Conservation (phyloP, 2,888 invertebrate species). For the Amorpha juglandis region DNA sequence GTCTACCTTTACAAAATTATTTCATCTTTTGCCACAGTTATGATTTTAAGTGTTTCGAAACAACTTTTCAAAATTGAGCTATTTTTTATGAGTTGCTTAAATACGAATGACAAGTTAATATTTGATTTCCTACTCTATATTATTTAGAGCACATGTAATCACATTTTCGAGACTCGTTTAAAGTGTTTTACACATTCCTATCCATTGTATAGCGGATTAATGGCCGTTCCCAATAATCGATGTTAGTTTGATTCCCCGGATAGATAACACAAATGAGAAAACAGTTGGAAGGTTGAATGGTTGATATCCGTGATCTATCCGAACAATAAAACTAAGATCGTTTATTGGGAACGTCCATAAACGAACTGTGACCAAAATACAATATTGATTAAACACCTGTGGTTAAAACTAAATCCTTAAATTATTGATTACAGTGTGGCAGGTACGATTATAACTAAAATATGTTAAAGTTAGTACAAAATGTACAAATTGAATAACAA, state of each 20-base stretch:
- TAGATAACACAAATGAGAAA: too few relatives aligned
- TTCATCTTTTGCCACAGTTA: background rate
- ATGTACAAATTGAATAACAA: slow-evolving; percentile 27
- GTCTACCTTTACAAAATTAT: background rate
- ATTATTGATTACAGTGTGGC: slow-evolving; percentile 23
- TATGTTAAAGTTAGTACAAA: slow-evolving; percentile 33
- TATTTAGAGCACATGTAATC: slow-evolving; percentile 10
- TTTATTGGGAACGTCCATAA: too few relatives aligned
- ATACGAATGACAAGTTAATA: slow-evolving; percentile 10
- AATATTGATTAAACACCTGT: slow-evolving; percentile 11
- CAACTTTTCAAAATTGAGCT: background rate
- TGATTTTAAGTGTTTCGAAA: too few relatives aligned
- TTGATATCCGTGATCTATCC: too few relatives aligned
- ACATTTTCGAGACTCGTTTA: slow-evolving; percentile 15
- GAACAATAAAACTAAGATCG: too few relatives aligned
- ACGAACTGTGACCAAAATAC: slow-evolving; percentile 17
- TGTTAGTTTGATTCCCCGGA: too few relatives aligned
- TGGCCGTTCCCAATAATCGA: too few relatives aligned
- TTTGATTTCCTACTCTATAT: background rate
- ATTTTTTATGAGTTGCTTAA: background rate
- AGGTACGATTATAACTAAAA: slow-evolving; percentile 37
- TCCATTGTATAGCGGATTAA: background rate
- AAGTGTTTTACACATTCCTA: slow-evolving; percentile 13
- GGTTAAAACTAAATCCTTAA: slow-evolving; percentile 20
- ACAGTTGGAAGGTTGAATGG: too few relatives aligned